Percentiles rank a stretch among this genome's conserved stretches.
These are phyloP conservation scores for Xanthorhoe designata DNA, from an alignment of 2,888 invertebrate genomes.

Conservation along the genomic window DNA sequence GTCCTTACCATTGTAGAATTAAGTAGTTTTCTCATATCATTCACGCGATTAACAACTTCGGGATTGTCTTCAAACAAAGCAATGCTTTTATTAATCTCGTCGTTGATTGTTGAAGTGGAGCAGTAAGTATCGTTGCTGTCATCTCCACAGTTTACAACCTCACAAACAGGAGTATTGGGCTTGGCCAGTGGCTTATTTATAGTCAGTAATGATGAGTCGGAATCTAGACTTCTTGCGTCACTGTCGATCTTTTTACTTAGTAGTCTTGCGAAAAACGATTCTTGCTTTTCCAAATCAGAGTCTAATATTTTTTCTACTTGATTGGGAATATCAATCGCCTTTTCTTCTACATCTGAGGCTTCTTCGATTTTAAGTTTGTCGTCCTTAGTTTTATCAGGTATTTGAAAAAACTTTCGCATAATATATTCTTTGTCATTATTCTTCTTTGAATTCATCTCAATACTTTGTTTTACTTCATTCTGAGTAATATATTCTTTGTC, in stretches of 20 bases:
- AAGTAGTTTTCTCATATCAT: constrained; percentile 67
- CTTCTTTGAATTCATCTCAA: constrained; percentile 39
- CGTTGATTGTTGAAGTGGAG: constrained; percentile 77
- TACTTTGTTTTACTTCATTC: constrained; percentile 48
- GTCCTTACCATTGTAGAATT: constrained; percentile 52
- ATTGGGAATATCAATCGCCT: constrained; percentile 15
- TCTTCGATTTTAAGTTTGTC: constrained; percentile 8
- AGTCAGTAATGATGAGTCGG: constrained; percentile 28
- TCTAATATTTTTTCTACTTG: constrained; percentile 47
- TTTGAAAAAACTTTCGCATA: constrained; percentile 49
- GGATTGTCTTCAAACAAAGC: constrained; percentile 76
- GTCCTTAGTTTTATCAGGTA: constrained; percentile 37
- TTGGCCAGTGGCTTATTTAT: constrained; percentile 29
- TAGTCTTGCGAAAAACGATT: constrained; percentile 80
- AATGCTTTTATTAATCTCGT: constrained; percentile 79
- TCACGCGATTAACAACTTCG: constrained; percentile 62
- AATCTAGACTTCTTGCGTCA: constrained; percentile 39
- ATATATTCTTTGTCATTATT: constrained; percentile 63
- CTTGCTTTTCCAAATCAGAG: constrained; percentile 68
- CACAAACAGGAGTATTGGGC: constrained; percentile 62
- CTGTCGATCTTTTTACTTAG: constrained; percentile 52
- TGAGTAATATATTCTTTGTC: constrained; percentile 64
- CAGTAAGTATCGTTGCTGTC: constrained; percentile 74
- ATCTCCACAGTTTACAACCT: constrained; percentile 63
- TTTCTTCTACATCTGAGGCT: constrained; percentile 17